Conservation (phyloP, 1,140 invertebrate species). For the Caenorhabditis remanei region DNA sequence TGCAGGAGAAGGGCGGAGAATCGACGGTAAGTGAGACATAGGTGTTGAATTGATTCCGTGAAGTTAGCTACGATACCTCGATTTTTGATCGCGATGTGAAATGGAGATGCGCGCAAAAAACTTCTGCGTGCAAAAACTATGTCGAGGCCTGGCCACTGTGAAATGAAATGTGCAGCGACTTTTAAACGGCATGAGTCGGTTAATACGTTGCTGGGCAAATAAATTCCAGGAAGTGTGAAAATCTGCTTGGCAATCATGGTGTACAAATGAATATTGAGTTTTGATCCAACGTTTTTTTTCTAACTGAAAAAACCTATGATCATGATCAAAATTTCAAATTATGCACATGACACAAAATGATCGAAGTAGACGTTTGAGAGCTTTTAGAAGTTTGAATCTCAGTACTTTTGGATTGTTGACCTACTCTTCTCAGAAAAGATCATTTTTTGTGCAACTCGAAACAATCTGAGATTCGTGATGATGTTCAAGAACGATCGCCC, state of each 20-base stretch:
- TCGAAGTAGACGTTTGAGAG: no score
- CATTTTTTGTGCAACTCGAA: not conserved
- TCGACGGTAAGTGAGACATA: constrained; percentile 1
- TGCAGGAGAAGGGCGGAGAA: not conserved
- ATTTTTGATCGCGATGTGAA: constrained; percentile 21
- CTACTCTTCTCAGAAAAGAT: not conserved
- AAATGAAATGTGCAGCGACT: not conserved
- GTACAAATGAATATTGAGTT: not conserved
- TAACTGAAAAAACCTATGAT: not conserved
- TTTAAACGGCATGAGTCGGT: not conserved
- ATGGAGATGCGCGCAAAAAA: constrained; percentile 35
- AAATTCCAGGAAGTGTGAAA: constrained; percentile 45
- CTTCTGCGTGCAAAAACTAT: constrained; percentile 13
- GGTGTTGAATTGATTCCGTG: constrained; percentile 41
- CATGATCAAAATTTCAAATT: no score
- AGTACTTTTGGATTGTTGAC: no score
- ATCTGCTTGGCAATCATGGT: not conserved
- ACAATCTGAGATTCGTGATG: constrained; percentile 31
- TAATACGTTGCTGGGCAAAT: constrained; percentile 21
- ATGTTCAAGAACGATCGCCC: constrained; percentile 23
- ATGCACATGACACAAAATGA: no score
- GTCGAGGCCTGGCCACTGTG: not conserved
- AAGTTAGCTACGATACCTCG: constrained; percentile 15
- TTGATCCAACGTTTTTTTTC: not conserved
- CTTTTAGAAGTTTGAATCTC: no score